Evolutionary conservation across 2,113 vertebrate genomes (phyloP).

Genomic region (Tetraodon nigroviridis): DNA sequence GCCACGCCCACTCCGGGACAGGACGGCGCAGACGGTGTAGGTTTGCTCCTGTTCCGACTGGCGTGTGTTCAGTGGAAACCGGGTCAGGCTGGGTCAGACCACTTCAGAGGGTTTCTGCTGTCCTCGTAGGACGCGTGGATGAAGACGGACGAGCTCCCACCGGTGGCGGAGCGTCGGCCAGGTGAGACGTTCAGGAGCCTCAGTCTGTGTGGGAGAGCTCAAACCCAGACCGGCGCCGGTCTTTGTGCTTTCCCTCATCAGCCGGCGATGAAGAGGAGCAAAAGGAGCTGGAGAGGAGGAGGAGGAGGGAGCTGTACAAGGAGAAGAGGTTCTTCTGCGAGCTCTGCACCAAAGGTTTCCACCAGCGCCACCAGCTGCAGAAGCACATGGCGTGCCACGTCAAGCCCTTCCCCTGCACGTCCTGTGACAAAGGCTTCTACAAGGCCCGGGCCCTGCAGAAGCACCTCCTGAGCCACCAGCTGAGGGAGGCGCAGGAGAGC

Average conservation of each 20-base stretch:
- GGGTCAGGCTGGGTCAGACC: too few relatives aligned
- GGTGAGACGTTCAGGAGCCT: slow-evolving; percentile 15
- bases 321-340: slow-evolving; percentile 65
- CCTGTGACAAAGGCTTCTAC: slow-evolving; percentile 65
- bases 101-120: not conserved
- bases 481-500: slow-evolving; percentile 37
- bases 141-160: slow-evolving; percentile 1
- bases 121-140: slow-evolving; percentile 19
- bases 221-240: too few relatives aligned
- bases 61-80: too few relatives aligned
- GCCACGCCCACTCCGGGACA: not conserved
- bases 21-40: not conserved
- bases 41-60: too few relatives aligned
- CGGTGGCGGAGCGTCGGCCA: not conserved
- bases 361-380: slow-evolving; percentile 61
- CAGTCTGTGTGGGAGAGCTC: not conserved
- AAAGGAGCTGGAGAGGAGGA: slow-evolving; percentile 46
- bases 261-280: slow-evolving; percentile 33
- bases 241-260: not conserved
- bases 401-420: slow-evolving; percentile 60
- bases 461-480: slow-evolving; percentile 46
- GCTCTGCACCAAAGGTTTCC: slow-evolving; percentile 61
- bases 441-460: slow-evolving; percentile 40
- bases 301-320: slow-evolving; percentile 59
- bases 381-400: slow-evolving; percentile 52